A percentile compares a stretch with the other conserved stretches of the same genome.
These are phyloP conservation scores for Peucedramus taeniatus DNA, from an alignment of 2,113 vertebrate species.

Conservation along the genomic window DNA sequence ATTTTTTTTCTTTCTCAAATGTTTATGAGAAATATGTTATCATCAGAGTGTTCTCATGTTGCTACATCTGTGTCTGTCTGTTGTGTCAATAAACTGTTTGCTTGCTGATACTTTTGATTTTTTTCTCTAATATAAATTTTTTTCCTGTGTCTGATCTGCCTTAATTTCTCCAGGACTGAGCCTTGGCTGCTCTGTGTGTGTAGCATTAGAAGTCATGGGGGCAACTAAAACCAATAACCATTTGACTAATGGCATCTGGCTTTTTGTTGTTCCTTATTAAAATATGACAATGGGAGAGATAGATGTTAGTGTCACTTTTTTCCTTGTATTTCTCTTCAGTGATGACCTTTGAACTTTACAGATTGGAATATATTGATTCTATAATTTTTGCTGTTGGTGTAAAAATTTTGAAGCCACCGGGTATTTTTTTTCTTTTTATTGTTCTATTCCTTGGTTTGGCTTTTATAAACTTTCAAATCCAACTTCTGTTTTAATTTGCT, in stretches of 20 bases:
- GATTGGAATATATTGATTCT: neutral
- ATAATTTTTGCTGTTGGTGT: neutral
- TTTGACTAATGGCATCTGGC: neutral
- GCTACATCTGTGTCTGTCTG: neutral
- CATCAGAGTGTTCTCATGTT: neutral
- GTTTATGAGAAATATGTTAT: no score
- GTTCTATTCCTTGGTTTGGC: neutral
- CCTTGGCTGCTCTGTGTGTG: neutral
- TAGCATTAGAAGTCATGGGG: neutral
- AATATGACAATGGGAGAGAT: neutral
- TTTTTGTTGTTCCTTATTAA: slow-evolving; percentile 20
- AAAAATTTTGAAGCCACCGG: neutral
- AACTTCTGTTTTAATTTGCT: neutral
- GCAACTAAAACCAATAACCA: slow-evolving; percentile 14
- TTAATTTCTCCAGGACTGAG: neutral
- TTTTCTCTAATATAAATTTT: neutral
- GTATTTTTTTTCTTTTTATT: neutral
- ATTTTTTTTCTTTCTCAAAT: neutral
- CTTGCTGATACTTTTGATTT: neutral
- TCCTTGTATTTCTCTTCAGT: neutral
- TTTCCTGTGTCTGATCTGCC: neutral
- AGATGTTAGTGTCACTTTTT: neutral
- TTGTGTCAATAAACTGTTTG: neutral
- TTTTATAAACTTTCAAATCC: neutral
- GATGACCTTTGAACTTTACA: neutral